Evolutionary conservation across 2,797 vertebrate species (phyloP), one percentile per base, ranked within the genome.

Genomic region (Nyctalus aviator): DNA sequence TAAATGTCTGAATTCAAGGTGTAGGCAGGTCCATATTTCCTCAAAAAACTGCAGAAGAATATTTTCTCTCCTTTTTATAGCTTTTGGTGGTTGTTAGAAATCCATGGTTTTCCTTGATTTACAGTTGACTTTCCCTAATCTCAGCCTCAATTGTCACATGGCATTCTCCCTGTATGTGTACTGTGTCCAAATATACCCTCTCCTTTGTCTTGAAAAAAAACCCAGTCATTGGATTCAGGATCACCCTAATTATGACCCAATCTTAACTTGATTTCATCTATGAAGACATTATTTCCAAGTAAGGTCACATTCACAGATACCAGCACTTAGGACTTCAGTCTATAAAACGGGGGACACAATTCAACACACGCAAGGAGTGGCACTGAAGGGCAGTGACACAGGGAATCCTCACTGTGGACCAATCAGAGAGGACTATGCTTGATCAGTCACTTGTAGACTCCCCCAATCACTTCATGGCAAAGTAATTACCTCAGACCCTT

Each of bases 381-480:
- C 13, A 57, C 4, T 55, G 3, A 17, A 78, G 21, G 48, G 0
- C 8, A 53, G 2, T 62, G 35, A 90, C 20, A 50, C 55, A 4
- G 5, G 15, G 11, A 73, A n/a, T 20, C 6, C 6, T 35, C 5
- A 32, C 4, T 55, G 1, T 75, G 3, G 9, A 0, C 7, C 55
- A 18, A 23, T 6, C 27, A 44, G 13, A 20, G 6, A 50, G 15
- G 1, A 13, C 2, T 62, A n/a, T 66, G n/a, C 5, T 59, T 79
- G 35, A 18, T 71, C 8, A 75, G 20, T 72, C 13, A 21, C 11
- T 35, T 35, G 2, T 4, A 50, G 46, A 30, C 30, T 76, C 21
- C 17, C 48, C 44, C 17, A 75, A 2, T 48, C 30, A 21, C 15
- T 76, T 75, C 27, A 48, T 5, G 9, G 46, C 46, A 76, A 50